phyloP scores from a whole-genome alignment of 2,113 vertebrate genomes.

The Haplochromis vanheusdeni region DNA sequence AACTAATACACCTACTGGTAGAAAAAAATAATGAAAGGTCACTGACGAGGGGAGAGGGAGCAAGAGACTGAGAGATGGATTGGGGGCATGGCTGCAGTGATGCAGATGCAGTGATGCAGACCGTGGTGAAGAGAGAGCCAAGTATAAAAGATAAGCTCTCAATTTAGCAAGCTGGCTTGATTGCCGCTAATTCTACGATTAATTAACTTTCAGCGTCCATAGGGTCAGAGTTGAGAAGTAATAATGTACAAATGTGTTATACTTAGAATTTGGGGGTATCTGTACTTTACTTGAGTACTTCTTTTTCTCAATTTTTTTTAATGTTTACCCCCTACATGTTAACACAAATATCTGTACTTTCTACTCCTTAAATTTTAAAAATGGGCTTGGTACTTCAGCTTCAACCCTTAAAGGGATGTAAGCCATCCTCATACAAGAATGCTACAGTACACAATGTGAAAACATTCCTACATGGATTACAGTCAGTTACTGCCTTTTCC shows the following conservation, averaged over 20 bases:
- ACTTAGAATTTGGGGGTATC: neutral
- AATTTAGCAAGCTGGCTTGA: neutral
- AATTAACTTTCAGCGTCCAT: neutral
- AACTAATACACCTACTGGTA: neutral
- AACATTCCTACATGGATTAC: neutral
- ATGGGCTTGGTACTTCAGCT: neutral
- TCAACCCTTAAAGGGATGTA: neutral
- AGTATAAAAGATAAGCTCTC: neutral
- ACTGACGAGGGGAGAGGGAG: neutral
- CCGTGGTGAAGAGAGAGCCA: neutral
- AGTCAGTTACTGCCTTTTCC: neutral
- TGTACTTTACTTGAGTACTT: neutral
- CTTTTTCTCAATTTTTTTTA: accelerated
- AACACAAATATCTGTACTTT: neutral
- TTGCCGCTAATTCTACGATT: neutral
- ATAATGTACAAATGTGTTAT: neutral
- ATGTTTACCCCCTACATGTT: neutral
- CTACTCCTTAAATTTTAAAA: neutral
- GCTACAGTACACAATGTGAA: neutral
- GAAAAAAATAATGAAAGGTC: neutral
- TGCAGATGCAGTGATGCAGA: neutral
- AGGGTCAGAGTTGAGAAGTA: neutral
- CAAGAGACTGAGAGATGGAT: neutral
- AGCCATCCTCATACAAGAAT: neutral
- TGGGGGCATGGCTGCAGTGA: neutral